Base-by-base conservation (phyloP, 53 echinoderm and acorn worm species). In the Patiria pectinifera region DNA sequence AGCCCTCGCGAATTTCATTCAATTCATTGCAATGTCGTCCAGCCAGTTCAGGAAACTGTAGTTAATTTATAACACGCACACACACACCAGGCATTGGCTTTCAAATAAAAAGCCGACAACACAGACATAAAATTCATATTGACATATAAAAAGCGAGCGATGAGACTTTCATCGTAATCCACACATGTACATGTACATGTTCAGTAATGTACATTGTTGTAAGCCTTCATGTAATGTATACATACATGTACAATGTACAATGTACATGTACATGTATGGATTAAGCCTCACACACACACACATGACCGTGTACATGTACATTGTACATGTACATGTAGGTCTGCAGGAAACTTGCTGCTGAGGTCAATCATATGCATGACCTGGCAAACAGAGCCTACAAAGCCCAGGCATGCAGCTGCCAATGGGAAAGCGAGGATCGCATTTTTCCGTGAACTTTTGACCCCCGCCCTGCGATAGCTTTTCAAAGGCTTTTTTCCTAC, bases 301-400 rank as follows among this genome's bases (percentile, higher is more conserved):
- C 53, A 5, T 53, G 53, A 53, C 8, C 2, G 8, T 53, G 46
- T 43, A 19, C 82, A 82, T 82, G 18, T 82, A 48, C 82, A 82
- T 45, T 47, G 11, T 14, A 48, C 59, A 69, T 24, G 11, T 9
- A 61, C 62, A 24, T 62, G 66, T 48, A 78, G 75, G 35, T 89
- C 78, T 89, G 89, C 79, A 89, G 89, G 79, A 89, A 89, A 78
- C 90, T 49, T 81, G 45, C 80, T 11, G 18, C 80, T 90, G 69
- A 81, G 90, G 90, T 90, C 61, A 90, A 90, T 90, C 13, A 80
- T 80, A 90, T 90, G 90, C 81, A n/a, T 69, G 90, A 90, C 90
- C 90, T 48, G 25, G 66, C 90, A 80, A 90, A 44, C 66, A 48
- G 49, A 11, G 80, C 90, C 62, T 63, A 81, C 62, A 90, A 62